Evolutionary conservation across 2,113 vertebrate species (phyloP), one percentile per base, ranked within the genome.

Genomic region (Corythornis madagascariensis): DNA sequence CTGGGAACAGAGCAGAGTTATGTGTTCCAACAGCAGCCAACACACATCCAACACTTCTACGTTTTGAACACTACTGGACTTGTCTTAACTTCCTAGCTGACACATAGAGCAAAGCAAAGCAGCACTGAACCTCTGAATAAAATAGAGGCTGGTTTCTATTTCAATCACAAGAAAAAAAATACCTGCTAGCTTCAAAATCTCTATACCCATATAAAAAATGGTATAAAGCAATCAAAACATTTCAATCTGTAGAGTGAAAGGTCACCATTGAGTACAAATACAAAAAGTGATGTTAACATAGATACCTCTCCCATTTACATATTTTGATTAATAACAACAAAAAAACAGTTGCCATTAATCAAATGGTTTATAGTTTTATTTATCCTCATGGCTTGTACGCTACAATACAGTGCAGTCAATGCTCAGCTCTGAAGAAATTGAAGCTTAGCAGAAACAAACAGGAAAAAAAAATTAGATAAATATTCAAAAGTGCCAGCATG

Each of bases 51-150:
- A 22, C 43, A n/a, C 66, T 93, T 81, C 84, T 78, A 70, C 55
- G 31, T 48, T 78, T 72, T 26, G 45, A 29, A 33, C 53, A 63
- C 5, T 12, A 26, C 64, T 96, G 93, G 73, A 80, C 81, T 88
- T 94, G 78, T 50, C 85, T 91, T 91, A 60, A 43, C 71, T 93
- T 96, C 87, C 94, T 90, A 89, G 81, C 28, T 29, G 28, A 83
- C 12, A 90, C 65, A 76, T 79, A 96, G 79, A 81, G 48, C 71
- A 94, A 53, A 70, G 75, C 64, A 77, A 80, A 47, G 14, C 67
- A 87, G 69, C 73, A 83, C 45, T 48, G 16, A 96, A 96, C 65
- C 72, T 91, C 70, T 92, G 65, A 56, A 77, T 55, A 60, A 57
- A 70, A 55, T 9, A 90, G 14, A 71, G 16, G 4, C 4, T 72